phyloP scores from a whole-genome alignment of 2,113 vertebrate genomes.

The Tautogolabrus adspersus region DNA sequence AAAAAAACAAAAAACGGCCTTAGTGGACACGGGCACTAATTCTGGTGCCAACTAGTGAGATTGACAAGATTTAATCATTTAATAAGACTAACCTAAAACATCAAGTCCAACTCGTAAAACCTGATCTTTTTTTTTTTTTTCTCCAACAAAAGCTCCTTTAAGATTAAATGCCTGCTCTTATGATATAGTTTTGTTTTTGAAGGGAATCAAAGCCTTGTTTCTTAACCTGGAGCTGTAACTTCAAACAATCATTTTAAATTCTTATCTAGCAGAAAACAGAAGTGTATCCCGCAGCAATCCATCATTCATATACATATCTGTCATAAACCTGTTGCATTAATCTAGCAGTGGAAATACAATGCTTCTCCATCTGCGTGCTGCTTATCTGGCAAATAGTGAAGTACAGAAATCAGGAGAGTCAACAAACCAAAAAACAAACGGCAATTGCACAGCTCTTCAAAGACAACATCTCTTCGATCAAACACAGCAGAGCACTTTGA shows the following conservation, averaged over 20 bases:
- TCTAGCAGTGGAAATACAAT: slow-evolving; percentile 51
- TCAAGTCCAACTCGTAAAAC: slow-evolving; percentile 12
- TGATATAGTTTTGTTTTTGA: slow-evolving; percentile 10
- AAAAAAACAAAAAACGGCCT: no score
- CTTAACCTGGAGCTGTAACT: slow-evolving; percentile 1
- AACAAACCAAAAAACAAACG: slow-evolving; percentile 57
- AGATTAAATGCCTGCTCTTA: background rate
- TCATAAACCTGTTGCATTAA: slow-evolving; percentile 66
- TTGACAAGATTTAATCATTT: no score
- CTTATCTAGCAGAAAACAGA: slow-evolving; percentile 61
- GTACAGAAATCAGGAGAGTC: slow-evolving; percentile 62
- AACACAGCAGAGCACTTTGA: slow-evolving; percentile 59
- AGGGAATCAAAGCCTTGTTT: slow-evolving; percentile 7
- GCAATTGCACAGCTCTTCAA: slow-evolving; percentile 59
- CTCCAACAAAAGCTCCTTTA: slow-evolving; percentile 32
- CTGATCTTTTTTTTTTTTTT: background rate
- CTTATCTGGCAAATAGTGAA: slow-evolving; percentile 64
- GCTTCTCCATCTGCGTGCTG: slow-evolving; percentile 26
- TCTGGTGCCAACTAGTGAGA: no score
- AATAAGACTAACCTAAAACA: no score
- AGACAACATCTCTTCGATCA: slow-evolving; percentile 65
- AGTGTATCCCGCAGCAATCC: slow-evolving; percentile 51
- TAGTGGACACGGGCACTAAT: no score
- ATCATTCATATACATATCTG: slow-evolving; percentile 60
- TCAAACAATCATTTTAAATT: slow-evolving; percentile 29